These are phyloP conservation scores for Phodopus roborovskii DNA, from an alignment of 2,113 vertebrate species.

Conservation along the genomic window DNA sequence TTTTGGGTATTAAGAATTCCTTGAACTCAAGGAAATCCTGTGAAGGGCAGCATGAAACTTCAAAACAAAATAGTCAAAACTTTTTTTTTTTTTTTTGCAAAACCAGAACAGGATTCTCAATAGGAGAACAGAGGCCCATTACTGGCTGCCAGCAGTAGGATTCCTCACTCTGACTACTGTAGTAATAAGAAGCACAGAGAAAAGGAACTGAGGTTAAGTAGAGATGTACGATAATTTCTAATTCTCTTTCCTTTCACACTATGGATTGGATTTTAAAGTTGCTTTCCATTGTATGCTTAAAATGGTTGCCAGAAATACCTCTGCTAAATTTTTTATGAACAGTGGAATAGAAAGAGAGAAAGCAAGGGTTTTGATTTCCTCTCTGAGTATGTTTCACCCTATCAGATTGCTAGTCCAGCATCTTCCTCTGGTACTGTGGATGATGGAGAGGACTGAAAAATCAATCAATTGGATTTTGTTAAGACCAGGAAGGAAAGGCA, in stretches of 20 bases:
- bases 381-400: background rate
- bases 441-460: background rate
- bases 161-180: background rate
- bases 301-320: background rate
- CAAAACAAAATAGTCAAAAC: background rate
- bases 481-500: background rate
- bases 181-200: background rate
- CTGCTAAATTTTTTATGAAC: background rate
- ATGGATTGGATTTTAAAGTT: background rate
- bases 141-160: background rate
- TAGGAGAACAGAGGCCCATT: background rate
- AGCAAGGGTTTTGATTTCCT: background rate
- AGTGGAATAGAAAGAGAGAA: background rate
- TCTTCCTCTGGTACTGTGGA: background rate
- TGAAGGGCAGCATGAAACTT: background rate
- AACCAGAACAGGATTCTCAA: background rate
- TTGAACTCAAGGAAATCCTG: constrained; percentile 35
- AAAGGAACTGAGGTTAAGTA: background rate
- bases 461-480: background rate
- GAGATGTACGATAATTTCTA: background rate
- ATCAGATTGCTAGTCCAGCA: background rate
- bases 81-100: constrained; percentile 22
- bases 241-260: background rate
- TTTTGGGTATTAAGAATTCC: background rate
- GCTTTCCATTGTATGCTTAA: background rate